Percentiles rank a stretch among this genome's conserved stretches.
phyloP scores from a whole-genome alignment of 2,797 vertebrate species.

The Oryzias sinensis region DNA sequence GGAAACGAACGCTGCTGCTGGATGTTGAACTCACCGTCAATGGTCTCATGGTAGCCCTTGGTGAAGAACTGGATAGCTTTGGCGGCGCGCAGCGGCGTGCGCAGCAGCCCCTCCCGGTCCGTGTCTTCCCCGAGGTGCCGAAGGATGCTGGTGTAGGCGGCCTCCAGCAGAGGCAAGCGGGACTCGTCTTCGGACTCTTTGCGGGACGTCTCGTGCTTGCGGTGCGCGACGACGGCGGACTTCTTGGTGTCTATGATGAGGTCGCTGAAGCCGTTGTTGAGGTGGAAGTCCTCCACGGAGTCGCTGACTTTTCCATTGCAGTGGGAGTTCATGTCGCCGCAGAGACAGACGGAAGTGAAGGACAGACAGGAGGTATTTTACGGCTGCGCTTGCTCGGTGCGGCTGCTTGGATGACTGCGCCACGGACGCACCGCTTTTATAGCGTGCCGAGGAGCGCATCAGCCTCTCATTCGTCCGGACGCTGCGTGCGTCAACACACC shows the following conservation, averaged over 20 bases:
- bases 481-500: constrained; percentile 37
- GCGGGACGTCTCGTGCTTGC: constrained; percentile 63
- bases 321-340: constrained; percentile 59
- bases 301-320: constrained; percentile 55
- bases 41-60: constrained; percentile 83
- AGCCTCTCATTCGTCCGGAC: constrained; percentile 33
- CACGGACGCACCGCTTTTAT: constrained; percentile 36
- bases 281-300: constrained; percentile 58
- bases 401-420: neutral
- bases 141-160: constrained; percentile 81
- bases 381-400: neutral
- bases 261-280: constrained; percentile 61
- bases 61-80: constrained; percentile 87
- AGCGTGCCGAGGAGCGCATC: constrained; percentile 34
- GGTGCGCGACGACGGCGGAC: constrained; percentile 40
- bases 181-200: constrained; percentile 66
- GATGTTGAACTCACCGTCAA: constrained; percentile 72
- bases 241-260: constrained; percentile 66
- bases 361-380: neutral
- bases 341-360: neutral
- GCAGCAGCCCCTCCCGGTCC: constrained; percentile 79
- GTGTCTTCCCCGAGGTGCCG: constrained; percentile 80
- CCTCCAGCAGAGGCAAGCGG: constrained; percentile 67
- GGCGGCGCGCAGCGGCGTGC: constrained; percentile 82
- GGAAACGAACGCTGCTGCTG: neutral